These are phyloP conservation scores for Augochlora pura DNA, from an alignment of 1,140 invertebrate genomes.

Conservation along the genomic window DNA sequence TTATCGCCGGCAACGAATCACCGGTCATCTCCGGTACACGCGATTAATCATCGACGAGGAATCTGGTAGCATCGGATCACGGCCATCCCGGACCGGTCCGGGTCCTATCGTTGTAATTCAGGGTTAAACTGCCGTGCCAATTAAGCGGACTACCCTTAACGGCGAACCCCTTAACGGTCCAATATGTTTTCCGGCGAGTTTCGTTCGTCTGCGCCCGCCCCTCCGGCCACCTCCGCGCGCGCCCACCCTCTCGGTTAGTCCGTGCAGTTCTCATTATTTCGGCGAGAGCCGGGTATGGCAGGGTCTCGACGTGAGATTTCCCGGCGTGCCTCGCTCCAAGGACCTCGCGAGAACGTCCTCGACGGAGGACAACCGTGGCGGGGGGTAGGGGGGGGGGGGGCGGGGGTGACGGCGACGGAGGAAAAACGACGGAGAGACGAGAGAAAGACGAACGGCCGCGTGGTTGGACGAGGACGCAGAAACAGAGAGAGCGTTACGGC, in stretches of 20 bases:
- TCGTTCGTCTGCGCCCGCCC: constrained; percentile 24
- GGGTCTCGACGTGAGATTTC: constrained; percentile 66
- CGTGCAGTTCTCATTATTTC: constrained; percentile 39
- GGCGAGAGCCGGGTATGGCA: neutral
- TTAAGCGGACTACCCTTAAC: constrained; percentile 71
- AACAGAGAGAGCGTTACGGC: constrained; percentile 67
- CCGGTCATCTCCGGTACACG: neutral
- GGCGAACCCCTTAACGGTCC: constrained; percentile 71
- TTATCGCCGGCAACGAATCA: neutral
- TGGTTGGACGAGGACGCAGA: constrained; percentile 25
- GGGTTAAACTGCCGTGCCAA: constrained; percentile 69
- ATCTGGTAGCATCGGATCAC: constrained; percentile 55
- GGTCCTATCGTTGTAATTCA: constrained; percentile 57
- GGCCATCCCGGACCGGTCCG: constrained; percentile 17
- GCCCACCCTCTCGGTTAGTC: neutral
- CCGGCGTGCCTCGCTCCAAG: constrained; percentile 25
- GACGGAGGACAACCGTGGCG: constrained; percentile 6
- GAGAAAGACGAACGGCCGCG: constrained; percentile 26
- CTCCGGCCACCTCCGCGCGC: neutral
- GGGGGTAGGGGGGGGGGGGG: too few species aligned
- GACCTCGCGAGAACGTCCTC: neutral
- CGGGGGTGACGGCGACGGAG: neutral
- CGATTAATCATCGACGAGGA: constrained; percentile 60
- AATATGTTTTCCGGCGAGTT: constrained; percentile 74
- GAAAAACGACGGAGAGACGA: neutral